Base-by-base conservation (phyloP, 2,113 vertebrate genomes). In the Chaetodon auriga region DNA sequence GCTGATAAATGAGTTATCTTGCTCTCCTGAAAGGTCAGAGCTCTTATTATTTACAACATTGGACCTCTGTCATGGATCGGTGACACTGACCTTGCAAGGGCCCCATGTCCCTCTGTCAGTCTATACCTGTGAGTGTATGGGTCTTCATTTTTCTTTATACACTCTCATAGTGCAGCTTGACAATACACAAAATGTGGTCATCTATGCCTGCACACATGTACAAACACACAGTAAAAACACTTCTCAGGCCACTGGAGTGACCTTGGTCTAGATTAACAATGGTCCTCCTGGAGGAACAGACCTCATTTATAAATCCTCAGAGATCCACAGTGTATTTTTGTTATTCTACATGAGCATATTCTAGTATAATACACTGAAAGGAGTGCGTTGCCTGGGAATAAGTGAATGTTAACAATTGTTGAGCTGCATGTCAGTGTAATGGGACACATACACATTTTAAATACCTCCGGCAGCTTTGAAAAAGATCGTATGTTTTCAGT, bases 41-140 rank as follows among this genome's bases (percentile, higher is more conserved):
- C 84, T 91, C 81, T 90, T 84, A 88, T 89, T 91, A 92, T 92
- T 93, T 93, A 93, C 89, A 85, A 85, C 81, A 87, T 51, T 46
- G 86, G 71, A 80, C 87, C 90, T 91, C 83, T 91, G 92, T 93
- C 90, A 93, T 66, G 82, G 81, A 71, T 87, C 83, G 35, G 45
- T 84, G 87, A 83, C 82, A 69, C 75, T 92, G 93, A 95, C 93
- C 93, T 94, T 93, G 91, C 83, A 48, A 25, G 12, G 25, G 57
- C 69, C 54, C 66, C 23, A 36, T 11, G 71, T 91, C 73, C 74
- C 81, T 78, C 81, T 12, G 12, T 76, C 84, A 81, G 83, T 82
- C 76, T 76, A 55, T 57, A 81, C 49, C 1, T 41, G 49, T 1
- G 80, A 73, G 71, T 57, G 69, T 58, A 30, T 76, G 35, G n/a